Conservation (phyloP, 35 echinoderm and acorn worm species). For the Diadema setosum region DNA sequence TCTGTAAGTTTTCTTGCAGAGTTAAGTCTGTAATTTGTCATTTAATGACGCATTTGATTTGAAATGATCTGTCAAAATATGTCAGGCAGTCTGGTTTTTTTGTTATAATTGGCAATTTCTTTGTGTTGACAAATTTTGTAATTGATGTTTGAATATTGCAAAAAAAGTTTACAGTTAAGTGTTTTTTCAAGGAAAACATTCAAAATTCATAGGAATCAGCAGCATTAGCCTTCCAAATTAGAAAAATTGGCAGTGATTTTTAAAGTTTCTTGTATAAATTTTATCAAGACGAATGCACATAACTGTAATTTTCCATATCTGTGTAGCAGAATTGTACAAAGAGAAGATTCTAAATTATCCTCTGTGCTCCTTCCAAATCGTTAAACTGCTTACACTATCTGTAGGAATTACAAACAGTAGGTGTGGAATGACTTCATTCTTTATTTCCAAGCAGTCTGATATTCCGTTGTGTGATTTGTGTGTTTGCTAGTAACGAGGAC, state of each 20-base stretch:
- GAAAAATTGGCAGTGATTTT: not conserved
- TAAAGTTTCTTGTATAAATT: conserved; percentile 3
- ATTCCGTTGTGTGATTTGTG: too few relatives aligned
- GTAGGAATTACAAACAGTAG: not conserved
- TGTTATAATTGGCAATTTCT: too few relatives aligned
- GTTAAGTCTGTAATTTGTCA: too few relatives aligned
- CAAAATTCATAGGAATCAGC: too few relatives aligned
- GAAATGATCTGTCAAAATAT: too few relatives aligned
- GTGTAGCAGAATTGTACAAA: conserved; percentile 6
- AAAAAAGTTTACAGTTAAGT: too few relatives aligned
- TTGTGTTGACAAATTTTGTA: too few relatives aligned
- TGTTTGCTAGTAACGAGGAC: not conserved
- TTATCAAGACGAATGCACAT: conserved; percentile 8
- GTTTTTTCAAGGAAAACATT: too few relatives aligned
- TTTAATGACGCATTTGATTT: too few relatives aligned
- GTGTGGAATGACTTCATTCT: not conserved
- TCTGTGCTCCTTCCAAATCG: not conserved
- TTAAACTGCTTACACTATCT: not conserved
- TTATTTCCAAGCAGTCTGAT: not conserved
- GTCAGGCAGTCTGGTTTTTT: too few relatives aligned
- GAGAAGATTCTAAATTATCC: not conserved
- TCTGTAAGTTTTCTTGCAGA: too few relatives aligned
- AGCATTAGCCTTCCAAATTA: not conserved
- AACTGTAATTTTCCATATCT: not conserved
- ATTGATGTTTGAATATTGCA: too few relatives aligned